Conservation (phyloP, 2,113 vertebrate species). For the Xenotilapia caudafasciata region DNA sequence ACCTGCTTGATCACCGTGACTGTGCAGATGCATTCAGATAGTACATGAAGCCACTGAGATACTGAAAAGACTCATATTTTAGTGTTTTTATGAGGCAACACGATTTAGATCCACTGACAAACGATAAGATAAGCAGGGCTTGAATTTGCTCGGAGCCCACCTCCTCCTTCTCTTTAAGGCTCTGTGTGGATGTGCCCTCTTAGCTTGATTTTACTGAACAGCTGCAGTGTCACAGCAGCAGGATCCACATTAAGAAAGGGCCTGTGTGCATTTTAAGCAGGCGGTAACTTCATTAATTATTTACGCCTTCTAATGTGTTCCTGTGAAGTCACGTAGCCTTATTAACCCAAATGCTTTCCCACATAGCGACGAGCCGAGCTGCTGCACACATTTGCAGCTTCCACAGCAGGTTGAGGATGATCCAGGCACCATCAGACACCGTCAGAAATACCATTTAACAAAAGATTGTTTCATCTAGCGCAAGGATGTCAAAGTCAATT, state of each 20-base stretch:
- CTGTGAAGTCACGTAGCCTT: neutral
- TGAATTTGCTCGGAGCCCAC: neutral
- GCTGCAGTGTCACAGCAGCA: neutral
- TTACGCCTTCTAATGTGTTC: neutral
- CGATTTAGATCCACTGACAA: neutral
- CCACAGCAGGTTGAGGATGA: neutral
- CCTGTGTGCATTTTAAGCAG: neutral
- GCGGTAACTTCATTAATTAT: neutral
- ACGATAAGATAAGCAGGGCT: neutral
- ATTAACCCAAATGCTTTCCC: neutral
- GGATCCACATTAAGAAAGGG: neutral
- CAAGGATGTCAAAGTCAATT: neutral
- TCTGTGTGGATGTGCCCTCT: neutral
- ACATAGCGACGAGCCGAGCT: neutral
- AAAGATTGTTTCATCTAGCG: neutral
- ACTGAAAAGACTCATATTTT: neutral
- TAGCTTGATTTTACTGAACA: neutral
- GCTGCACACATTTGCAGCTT: neutral
- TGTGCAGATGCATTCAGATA: neutral
- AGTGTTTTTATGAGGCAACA: neutral
- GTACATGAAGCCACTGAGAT: neutral
- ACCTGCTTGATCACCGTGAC: neutral
- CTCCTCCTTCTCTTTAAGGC: neutral
- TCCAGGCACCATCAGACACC: neutral
- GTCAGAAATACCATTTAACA: neutral